Percentiles rank a stretch among this genome's conserved stretches.
Evolutionary conservation across 2,888 invertebrate genomes (phyloP).

Genomic region (Habrosyne pyritoides): DNA sequence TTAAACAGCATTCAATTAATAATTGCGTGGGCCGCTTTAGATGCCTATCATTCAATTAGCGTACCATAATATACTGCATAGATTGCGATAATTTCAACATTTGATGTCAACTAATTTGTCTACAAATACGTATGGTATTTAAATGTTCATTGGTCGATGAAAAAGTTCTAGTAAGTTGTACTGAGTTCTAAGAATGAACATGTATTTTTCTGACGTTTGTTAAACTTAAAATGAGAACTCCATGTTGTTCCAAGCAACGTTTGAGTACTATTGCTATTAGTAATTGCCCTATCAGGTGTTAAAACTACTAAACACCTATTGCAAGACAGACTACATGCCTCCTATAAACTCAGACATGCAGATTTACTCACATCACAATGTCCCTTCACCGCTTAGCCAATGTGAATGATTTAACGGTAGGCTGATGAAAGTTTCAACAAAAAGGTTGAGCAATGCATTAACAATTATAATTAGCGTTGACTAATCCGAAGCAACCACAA

Average conservation of each 20-base stretch:
- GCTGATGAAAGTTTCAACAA: not conserved
- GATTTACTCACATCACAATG: not conserved
- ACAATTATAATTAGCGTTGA: slow-evolving; percentile 12
- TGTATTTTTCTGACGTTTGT: too few species aligned
- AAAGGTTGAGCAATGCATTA: slow-evolving; percentile 1
- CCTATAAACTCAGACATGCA: not conserved
- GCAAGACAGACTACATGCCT: not conserved
- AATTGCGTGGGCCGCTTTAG: slow-evolving; percentile 19
- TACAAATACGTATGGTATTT: too few species aligned
- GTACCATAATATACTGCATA: slow-evolving; percentile 25
- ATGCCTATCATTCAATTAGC: slow-evolving; percentile 44
- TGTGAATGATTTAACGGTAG: not conserved
- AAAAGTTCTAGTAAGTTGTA: too few species aligned
- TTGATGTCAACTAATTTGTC: slow-evolving; percentile 5
- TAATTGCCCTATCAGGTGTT: not conserved
- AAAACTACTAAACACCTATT: not conserved
- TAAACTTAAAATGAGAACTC: too few species aligned
- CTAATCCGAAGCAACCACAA: slow-evolving; percentile 15
- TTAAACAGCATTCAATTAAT: not conserved
- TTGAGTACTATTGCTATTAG: not conserved
- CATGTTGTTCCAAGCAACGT: not conserved
- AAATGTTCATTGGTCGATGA: too few species aligned
- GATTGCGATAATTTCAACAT: slow-evolving; percentile 18
- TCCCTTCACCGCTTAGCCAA: not conserved
- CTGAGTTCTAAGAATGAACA: too few species aligned